Base-by-base conservation (phyloP, 1,140 invertebrate genomes). In the Anagrus nilaparvatae region DNA sequence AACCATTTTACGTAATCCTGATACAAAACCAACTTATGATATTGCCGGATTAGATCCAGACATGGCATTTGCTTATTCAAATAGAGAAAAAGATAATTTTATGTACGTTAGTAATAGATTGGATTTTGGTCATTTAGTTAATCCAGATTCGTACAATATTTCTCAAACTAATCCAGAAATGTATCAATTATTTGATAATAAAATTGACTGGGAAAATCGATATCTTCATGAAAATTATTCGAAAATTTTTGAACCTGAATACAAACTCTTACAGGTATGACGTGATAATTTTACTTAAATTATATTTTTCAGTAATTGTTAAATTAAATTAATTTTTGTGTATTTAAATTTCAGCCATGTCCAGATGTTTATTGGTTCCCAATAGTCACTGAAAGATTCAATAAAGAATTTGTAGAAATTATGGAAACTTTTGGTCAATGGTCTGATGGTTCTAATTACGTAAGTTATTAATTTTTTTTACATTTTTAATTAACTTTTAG, bases 301-400 rank as follows among this genome's bases (percentile, higher is more conserved):
- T n/a, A 5, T 10, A 17, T 16, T 27, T 35, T 18, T 23, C 33
- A 34, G 24, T 18, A 27, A 25, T 16, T 36, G 8, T 36, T 24
- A 28, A 8, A 4, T 38, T 38, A 29, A 42, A 16, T 18, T 14
- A 34, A 36, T 35, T 14, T 48, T 49, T 42, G 45, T 17, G 49
- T 41, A 44, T 48, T 55, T 46, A 51, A 59, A 54, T 70, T 72
- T 39, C 64, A 97, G 83, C 93, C 95, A 0, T 99, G 96, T 61
- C 85, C 94, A 1, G 96, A 99, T 72, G 96, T 99, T 0, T 99
- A 84, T 63, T 97, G 95, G 89, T 97, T 97, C 64, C 93, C 95
- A n/a, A 75, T 99, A 39, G 78, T 87, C n/a, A 82, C 77, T 1
- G 64, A 74, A n/a, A 73, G 77, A 30, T 98, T 93, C 63, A 87